A percentile compares a stretch with the other conserved stretches of the same genome.
These are phyloP conservation scores for Heteropelma amictum DNA, from an alignment of 2,888 invertebrate species.

Conservation along the genomic window DNA sequence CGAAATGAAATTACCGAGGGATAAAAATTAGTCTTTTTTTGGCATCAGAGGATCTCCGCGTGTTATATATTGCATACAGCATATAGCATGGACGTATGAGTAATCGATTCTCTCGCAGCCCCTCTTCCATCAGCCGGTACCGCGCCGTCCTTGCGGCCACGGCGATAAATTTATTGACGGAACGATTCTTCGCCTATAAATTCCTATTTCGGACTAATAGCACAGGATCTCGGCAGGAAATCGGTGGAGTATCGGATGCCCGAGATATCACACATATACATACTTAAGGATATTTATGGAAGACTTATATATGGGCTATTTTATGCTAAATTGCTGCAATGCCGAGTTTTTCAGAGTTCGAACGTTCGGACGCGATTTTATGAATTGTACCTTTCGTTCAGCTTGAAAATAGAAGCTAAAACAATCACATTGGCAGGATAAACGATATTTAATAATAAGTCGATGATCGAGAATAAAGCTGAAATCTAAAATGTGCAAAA, in stretches of 20 bases:
- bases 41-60: neutral
- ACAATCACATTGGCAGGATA: too few relatives aligned
- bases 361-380: too few relatives aligned
- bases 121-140: neutral
- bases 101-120: constrained; percentile 25
- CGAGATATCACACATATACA: constrained; percentile 15
- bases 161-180: constrained; percentile 28
- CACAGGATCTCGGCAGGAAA: constrained; percentile 2
- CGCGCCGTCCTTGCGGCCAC: neutral
- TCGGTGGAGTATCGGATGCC: neutral
- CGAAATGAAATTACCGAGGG: constrained; percentile 12
- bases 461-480: too few relatives aligned
- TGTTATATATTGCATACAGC: neutral
- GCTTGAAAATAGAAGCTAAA: too few relatives aligned
- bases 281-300: neutral
- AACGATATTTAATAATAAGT: too few relatives aligned
- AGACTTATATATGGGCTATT: constrained; percentile 9
- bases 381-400: too few relatives aligned
- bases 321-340: neutral
- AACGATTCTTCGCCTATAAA: constrained; percentile 28
- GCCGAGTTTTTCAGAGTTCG: too few relatives aligned
- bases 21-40: constrained; percentile 14
- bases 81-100: neutral
- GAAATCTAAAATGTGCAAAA: too few relatives aligned
- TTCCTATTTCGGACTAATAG: constrained; percentile 26